Evolutionary conservation across 2,113 vertebrate genomes (phyloP).

Genomic region (Oryzias woworae): DNA sequence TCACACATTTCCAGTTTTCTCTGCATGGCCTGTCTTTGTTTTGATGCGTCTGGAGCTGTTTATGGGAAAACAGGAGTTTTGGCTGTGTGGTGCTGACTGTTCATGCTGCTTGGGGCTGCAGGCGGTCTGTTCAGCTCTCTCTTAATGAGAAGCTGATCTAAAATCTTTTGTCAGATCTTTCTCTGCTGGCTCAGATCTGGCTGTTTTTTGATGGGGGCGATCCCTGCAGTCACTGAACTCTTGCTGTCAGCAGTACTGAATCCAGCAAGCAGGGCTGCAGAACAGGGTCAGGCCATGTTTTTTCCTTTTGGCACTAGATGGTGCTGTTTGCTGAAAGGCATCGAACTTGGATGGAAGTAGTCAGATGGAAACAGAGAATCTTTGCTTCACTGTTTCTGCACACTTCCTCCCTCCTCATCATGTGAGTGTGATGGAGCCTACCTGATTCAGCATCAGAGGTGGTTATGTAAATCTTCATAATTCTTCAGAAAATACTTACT

Average conservation of each 20-base stretch:
- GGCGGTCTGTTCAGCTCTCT: slow-evolving; percentile 34
- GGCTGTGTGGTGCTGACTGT: slow-evolving; percentile 50
- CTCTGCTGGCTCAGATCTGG: slow-evolving; percentile 8
- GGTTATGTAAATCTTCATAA: no score
- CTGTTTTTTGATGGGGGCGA: slow-evolving; percentile 37
- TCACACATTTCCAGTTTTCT: slow-evolving; percentile 39
- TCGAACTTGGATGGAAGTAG: not conserved
- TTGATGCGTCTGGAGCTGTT: slow-evolving; percentile 53
- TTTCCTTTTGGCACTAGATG: slow-evolving; percentile 47
- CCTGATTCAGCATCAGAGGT: no score
- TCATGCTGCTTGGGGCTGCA: slow-evolving; percentile 35
- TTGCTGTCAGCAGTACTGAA: not conserved
- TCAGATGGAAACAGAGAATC: no score
- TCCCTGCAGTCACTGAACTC: slow-evolving; percentile 18
- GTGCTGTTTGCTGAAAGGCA: slow-evolving; percentile 36
- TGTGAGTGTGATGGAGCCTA: not conserved
- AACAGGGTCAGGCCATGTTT: slow-evolving; percentile 14
- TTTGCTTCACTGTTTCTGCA: not conserved
- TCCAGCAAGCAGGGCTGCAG: slow-evolving; percentile 17
- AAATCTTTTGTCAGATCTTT: slow-evolving; percentile 41
- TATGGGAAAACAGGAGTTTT: slow-evolving; percentile 53
- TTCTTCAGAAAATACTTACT: not conserved
- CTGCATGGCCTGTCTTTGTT: slow-evolving; percentile 39
- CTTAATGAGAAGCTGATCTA: slow-evolving; percentile 37
- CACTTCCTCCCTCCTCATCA: not conserved